These are phyloP conservation scores for Hydropsyche tenuis DNA, from an alignment of 1,140 invertebrate genomes.

Conservation along the genomic window DNA sequence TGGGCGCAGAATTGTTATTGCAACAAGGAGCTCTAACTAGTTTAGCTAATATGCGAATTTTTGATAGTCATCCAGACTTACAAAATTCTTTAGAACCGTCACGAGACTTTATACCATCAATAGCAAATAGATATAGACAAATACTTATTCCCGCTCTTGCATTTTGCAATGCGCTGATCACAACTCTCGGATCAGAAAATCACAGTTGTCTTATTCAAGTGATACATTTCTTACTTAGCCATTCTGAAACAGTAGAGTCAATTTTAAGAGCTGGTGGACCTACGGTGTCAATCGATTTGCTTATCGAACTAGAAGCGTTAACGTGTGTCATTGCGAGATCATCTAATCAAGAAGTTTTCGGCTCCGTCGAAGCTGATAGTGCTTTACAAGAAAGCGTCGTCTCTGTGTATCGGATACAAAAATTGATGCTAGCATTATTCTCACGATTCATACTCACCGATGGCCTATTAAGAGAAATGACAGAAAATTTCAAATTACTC, in stretches of 20 bases:
- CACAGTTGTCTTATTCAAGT: constrained; percentile 80
- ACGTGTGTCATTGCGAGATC: constrained; percentile 82
- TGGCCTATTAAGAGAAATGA: constrained; percentile 42
- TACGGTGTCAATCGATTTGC: constrained; percentile 65
- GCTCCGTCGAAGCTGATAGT: constrained; percentile 50
- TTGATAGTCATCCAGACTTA: constrained; percentile 78
- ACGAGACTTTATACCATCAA: constrained; percentile 52
- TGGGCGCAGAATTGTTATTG: constrained; percentile 79
- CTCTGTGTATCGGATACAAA: constrained; percentile 67
- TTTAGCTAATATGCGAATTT: constrained; percentile 78
- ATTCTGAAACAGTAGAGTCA: constrained; percentile 80
- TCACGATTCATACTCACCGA: constrained; percentile 68
- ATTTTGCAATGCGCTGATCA: constrained; percentile 81
- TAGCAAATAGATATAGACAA: constrained; percentile 73
- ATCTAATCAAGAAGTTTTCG: constrained; percentile 63
- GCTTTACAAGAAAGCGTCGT: constrained; percentile 62
- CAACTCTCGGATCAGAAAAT: constrained; percentile 82
- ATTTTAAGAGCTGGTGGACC: constrained; percentile 74
- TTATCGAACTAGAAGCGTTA: constrained; percentile 76
- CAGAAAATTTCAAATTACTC: constrained; percentile 49
- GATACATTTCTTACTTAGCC: constrained; percentile 76
- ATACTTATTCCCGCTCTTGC: constrained; percentile 80
- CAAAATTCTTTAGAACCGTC: constrained; percentile 54
- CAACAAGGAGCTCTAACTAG: constrained; percentile 76
- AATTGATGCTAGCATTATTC: constrained; percentile 74